A percentile compares a stretch with the other conserved stretches of the same genome.
These are phyloP conservation scores for Dryas iulia DNA, from an alignment of 1,140 invertebrate genomes.

Conservation along the genomic window DNA sequence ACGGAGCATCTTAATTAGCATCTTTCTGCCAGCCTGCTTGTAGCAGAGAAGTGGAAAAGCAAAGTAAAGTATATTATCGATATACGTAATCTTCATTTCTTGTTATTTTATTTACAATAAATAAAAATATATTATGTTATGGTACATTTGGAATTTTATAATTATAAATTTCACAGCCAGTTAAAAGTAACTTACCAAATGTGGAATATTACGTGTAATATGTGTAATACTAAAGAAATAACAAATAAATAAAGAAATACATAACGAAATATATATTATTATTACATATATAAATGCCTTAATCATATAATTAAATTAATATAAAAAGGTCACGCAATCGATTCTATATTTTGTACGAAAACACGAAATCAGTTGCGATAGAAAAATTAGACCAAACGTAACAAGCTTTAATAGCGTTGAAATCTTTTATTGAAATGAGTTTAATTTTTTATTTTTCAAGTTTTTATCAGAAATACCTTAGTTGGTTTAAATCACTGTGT, in stretches of 20 bases:
- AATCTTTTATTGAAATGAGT: not conserved
- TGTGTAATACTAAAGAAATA: not conserved
- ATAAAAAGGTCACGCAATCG: slow-evolving; percentile 8
- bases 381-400: not conserved
- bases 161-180: not conserved
- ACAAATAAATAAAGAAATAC: not conserved
- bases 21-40: too few species aligned
- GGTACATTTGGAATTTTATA: too few species aligned
- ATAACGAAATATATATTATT: not conserved
- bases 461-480: too few species aligned
- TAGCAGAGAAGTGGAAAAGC: too few species aligned
- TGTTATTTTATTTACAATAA: too few species aligned
- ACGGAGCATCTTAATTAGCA: too few species aligned
- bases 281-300: not conserved
- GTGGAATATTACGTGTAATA: too few species aligned
- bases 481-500: too few species aligned
- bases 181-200: not conserved
- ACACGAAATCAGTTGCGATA: not conserved
- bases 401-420: slow-evolving; percentile 1
- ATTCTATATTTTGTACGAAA: not conserved
- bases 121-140: too few species aligned
- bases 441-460: not conserved
- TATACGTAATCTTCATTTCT: too few species aligned
- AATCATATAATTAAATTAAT: not conserved
- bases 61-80: too few species aligned